Evolutionary conservation across 2,113 vertebrate species (phyloP).

Genomic region (Edolisoma coerulescens): DNA sequence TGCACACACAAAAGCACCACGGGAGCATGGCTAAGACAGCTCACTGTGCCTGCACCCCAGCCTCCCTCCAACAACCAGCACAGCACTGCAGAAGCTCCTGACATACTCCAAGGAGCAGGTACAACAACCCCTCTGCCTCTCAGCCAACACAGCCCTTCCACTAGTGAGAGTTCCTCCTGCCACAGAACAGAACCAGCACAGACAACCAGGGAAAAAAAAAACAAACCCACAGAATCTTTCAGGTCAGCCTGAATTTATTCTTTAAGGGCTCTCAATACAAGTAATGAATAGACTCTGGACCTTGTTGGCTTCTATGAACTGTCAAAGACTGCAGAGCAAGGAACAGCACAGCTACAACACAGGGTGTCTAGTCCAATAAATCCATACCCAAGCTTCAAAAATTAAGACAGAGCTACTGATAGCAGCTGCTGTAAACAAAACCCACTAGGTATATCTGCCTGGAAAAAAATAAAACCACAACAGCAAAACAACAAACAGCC

Average conservation of each 20-base stretch:
- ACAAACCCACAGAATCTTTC: background rate
- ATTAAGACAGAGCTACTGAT: background rate
- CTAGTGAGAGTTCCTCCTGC: background rate
- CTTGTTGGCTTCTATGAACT: background rate
- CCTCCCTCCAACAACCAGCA: background rate
- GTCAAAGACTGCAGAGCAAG: background rate
- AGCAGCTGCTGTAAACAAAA: conserved; percentile 22
- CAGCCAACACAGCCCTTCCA: background rate
- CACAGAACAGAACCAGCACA: background rate
- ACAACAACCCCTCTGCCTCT: background rate
- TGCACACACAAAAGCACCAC: background rate
- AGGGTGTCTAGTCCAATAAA: conserved; percentile 19
- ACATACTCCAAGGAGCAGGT: background rate
- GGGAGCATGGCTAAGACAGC: fast-evolving
- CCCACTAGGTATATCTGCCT: background rate
- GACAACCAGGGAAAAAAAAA: background rate
- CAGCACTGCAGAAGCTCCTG: background rate
- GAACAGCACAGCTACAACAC: background rate
- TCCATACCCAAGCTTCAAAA: background rate
- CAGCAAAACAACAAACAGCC: background rate
- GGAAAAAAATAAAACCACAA: background rate
- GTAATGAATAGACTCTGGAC: background rate
- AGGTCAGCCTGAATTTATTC: background rate
- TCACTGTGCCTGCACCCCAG: background rate
- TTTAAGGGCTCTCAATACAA: background rate